Conservation (phyloP, 2,888 invertebrate species). For the Acleris laterana region DNA sequence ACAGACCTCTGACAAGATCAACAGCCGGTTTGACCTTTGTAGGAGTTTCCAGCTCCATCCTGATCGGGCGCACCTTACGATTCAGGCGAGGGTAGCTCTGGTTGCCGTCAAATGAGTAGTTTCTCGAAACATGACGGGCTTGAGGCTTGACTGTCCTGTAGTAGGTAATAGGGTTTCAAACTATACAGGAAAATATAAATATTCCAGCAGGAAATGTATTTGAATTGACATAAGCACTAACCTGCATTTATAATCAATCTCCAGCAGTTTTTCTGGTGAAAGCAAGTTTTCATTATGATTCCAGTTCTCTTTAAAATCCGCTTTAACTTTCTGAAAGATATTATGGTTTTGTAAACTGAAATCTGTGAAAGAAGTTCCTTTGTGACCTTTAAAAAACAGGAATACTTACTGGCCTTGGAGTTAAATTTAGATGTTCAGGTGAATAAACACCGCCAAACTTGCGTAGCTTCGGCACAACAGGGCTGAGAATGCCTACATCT, state of each 20-base stretch:
- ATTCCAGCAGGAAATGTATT: too few species aligned
- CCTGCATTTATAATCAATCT: conserved; percentile 70
- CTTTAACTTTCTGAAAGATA: conserved; percentile 54
- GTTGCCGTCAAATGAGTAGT: conserved; percentile 85
- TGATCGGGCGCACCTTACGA: conserved; percentile 61
- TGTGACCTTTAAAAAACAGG: conserved; percentile 20
- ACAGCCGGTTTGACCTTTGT: conserved; percentile 69
- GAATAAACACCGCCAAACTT: conserved; percentile 77
- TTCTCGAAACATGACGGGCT: conserved; percentile 57
- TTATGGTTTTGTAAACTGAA: conserved; percentile 5
- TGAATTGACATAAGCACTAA: conserved; percentile 41
- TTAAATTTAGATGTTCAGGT: conserved; percentile 77
- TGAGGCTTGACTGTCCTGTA: conserved; percentile 66
- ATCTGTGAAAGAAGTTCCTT: conserved; percentile 5
- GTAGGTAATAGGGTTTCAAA: background rate
- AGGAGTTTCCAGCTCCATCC: conserved; percentile 75
- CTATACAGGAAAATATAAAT: too few species aligned
- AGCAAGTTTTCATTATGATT: conserved; percentile 61
- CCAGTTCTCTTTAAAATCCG: conserved; percentile 51
- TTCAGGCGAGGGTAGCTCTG: conserved; percentile 85
- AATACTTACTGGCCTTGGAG: conserved; percentile 73
- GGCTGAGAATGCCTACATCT: conserved; percentile 61
- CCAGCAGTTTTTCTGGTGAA: conserved; percentile 63
- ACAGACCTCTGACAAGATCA: conserved; percentile 81
- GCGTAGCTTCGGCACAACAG: conserved; percentile 71